A percentile compares a stretch with the other conserved stretches of the same genome.
Evolutionary conservation across 2,888 invertebrate species (phyloP).

Genomic region (Macrophya alboannulata): DNA sequence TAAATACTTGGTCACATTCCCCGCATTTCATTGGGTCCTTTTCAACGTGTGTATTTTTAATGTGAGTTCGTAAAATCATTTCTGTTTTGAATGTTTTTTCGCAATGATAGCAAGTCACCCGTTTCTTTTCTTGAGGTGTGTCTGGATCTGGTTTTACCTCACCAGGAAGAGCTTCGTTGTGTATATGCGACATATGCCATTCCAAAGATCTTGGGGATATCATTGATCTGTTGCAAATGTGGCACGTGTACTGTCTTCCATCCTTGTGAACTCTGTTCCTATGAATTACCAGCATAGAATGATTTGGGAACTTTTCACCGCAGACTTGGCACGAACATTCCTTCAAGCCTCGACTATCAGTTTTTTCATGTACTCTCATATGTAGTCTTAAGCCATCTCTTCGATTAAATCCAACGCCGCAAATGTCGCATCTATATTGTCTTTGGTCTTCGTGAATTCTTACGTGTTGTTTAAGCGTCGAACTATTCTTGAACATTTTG

Average conservation of each 20-base stretch:
- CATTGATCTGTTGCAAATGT: conserved; percentile 78
- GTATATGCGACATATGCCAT: conserved; percentile 78
- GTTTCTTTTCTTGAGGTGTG: conserved; percentile 68
- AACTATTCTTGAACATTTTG: conserved; percentile 78
- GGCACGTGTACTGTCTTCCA: conserved; percentile 76
- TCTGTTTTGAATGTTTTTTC: conserved; percentile 78
- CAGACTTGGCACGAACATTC: conserved; percentile 78
- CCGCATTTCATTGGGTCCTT: conserved; percentile 77
- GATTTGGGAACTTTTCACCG: conserved; percentile 78
- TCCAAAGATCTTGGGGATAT: conserved; percentile 76
- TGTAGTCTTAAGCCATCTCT: conserved; percentile 76
- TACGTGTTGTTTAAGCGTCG: conserved; percentile 77
- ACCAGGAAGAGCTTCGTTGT: conserved; percentile 73
- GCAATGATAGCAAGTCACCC: conserved; percentile 76
- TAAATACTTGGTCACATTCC: conserved; percentile 75
- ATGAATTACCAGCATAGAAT: conserved; percentile 77
- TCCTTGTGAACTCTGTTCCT: conserved; percentile 77
- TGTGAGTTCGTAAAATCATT: conserved; percentile 77
- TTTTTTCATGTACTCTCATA: conserved; percentile 77
- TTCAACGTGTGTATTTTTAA: conserved; percentile 77
- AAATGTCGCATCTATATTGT: conserved; percentile 77
- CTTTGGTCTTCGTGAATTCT: conserved; percentile 78
- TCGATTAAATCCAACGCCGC: conserved; percentile 78
- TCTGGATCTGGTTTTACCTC: conserved; percentile 65
- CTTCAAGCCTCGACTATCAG: conserved; percentile 75